Evolutionary conservation across 92 coral and sea anemone genomes (phyloP).

Genomic region (Bergia puertoricense): DNA sequence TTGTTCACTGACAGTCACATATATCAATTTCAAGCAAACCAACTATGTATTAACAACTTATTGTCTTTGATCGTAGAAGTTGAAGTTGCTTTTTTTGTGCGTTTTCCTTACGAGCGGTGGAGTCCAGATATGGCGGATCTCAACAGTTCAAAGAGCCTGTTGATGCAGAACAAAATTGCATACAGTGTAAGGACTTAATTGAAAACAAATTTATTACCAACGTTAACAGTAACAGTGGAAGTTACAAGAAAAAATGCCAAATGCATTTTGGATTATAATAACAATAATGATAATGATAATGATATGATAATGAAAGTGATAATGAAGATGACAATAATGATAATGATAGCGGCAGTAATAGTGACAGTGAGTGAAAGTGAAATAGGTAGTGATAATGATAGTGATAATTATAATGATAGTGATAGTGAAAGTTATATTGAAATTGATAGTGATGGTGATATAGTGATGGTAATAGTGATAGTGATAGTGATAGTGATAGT

Average conservation of each 20-base stretch:
- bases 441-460: no score
- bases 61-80: slow-evolving; percentile 2
- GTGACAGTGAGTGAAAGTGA: no score
- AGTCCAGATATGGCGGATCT: neutral
- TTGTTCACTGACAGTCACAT: no score
- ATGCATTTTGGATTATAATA: no score
- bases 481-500: neutral
- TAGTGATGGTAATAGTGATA: neutral
- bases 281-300: no score
- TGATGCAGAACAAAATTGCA: slow-evolving; percentile 15
- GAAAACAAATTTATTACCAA: neutral
- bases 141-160: neutral
- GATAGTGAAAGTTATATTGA: no score
- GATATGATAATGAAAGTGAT: neutral
- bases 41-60: no score
- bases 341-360: neutral
- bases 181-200: neutral
- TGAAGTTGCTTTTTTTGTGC: slow-evolving; percentile 30
- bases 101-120: slow-evolving; percentile 19
- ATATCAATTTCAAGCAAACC: no score
- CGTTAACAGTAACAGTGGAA: neutral
- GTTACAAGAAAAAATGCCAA: no score
- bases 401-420: neutral
- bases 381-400: neutral
- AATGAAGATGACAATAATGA: neutral